Evolutionary conservation across 2,113 vertebrate genomes (phyloP).

Genomic region (Oriolus oriolus): DNA sequence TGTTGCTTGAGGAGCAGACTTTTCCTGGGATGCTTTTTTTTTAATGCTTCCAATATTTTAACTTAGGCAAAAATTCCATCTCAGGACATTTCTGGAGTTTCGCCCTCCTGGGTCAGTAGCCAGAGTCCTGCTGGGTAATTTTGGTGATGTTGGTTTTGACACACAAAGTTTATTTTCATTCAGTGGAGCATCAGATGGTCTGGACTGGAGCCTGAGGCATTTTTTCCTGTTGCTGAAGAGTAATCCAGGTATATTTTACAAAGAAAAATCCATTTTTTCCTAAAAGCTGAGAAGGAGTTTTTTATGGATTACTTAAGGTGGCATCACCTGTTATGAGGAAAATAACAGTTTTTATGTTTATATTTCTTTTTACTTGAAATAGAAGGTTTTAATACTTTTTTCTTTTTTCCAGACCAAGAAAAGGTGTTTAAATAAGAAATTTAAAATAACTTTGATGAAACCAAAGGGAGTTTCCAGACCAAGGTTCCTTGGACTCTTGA

Average conservation of each 20-base stretch:
- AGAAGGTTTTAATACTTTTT: not conserved
- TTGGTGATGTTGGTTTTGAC: not conserved
- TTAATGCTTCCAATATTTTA: not conserved
- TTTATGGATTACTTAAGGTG: not conserved
- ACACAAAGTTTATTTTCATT: not conserved
- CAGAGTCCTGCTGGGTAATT: not conserved
- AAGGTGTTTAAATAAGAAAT: not conserved
- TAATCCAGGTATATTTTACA: not conserved
- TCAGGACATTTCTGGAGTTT: not conserved
- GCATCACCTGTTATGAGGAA: not conserved
- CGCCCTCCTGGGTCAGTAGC: not conserved
- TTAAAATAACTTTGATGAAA: not conserved
- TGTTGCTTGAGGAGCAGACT: not conserved
- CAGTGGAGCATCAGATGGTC: rapidly evolving
- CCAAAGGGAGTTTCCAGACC: not conserved
- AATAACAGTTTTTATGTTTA: not conserved
- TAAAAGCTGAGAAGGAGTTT: not conserved
- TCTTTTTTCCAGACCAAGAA: not conserved
- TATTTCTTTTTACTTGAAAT: not conserved
- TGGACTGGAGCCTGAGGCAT: not conserved
- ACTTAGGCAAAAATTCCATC: not conserved
- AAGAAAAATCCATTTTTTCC: not conserved
- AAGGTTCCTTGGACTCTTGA: not conserved
- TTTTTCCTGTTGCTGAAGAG: not conserved
- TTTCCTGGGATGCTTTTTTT: not conserved